Evolutionary conservation across 2,888 invertebrate species (phyloP).

Genomic region (Eupithecia pulchellata): DNA sequence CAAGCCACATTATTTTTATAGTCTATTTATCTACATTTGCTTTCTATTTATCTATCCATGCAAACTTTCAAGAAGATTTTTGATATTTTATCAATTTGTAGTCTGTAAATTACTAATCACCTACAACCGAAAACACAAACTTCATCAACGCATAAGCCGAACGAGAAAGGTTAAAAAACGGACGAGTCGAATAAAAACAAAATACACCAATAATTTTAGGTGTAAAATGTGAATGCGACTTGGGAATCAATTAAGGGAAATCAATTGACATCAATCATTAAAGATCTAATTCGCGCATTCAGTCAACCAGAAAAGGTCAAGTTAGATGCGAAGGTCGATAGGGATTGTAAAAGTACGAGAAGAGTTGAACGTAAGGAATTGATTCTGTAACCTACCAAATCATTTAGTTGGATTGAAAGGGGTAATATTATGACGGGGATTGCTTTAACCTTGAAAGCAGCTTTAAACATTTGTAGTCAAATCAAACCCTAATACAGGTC

Average conservation of each 20-base stretch:
- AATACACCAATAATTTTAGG: neutral
- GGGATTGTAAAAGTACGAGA: constrained; percentile 29
- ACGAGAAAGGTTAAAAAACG: neutral
- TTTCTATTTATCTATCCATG: too few species aligned
- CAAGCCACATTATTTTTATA: too few species aligned
- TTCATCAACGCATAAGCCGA: neutral
- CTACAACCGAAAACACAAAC: too few species aligned
- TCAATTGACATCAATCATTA: neutral
- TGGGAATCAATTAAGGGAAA: neutral
- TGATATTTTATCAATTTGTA: too few species aligned
- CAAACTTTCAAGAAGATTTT: too few species aligned
- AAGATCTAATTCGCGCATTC: constrained; percentile 4
- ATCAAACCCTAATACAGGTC: too few species aligned
- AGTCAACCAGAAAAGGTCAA: constrained; percentile 25
- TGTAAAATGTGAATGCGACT: too few species aligned
- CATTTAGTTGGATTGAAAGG: neutral
- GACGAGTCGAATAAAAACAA: too few species aligned
- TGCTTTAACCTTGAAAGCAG: neutral
- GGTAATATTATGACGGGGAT: neutral
- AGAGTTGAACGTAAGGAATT: constrained; percentile 21
- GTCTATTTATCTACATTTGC: too few species aligned
- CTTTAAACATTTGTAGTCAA: neutral
- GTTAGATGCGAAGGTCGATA: constrained; percentile 27
- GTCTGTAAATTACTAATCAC: too few species aligned
- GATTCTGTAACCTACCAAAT: neutral